Percentiles rank a stretch among this genome's conserved stretches.
phyloP scores from a whole-genome alignment of 2,888 invertebrate species.

The Amaurobius ferox region DNA sequence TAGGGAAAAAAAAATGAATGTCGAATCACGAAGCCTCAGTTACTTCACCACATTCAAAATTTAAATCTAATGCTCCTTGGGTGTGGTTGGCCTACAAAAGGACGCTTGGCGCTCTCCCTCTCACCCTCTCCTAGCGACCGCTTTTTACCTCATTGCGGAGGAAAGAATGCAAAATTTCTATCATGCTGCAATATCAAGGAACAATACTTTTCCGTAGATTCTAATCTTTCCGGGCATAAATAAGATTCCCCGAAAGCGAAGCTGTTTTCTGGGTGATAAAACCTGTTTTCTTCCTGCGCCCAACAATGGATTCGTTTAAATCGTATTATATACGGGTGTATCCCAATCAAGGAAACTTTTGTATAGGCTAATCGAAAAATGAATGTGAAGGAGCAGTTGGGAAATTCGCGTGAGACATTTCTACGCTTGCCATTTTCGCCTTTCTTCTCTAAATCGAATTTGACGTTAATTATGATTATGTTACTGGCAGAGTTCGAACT shows the following conservation, averaged over 20 bases:
- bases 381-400: too few relatives aligned
- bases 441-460: too few relatives aligned
- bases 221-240: constrained; percentile 22
- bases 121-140: background rate
- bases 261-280: background rate
- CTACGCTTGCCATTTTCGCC: too few relatives aligned
- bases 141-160: constrained; percentile 25
- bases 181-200: constrained; percentile 23
- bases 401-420: too few relatives aligned
- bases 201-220: background rate
- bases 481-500: too few relatives aligned
- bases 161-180: constrained; percentile 53
- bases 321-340: background rate
- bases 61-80: constrained; percentile 68
- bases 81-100: constrained; percentile 67
- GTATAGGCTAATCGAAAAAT: background rate
- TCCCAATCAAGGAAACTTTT: background rate
- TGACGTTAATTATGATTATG: too few relatives aligned
- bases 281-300: background rate
- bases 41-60: constrained; percentile 60
- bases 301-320: background rate
- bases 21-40: constrained; percentile 49
- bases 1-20: constrained; percentile 26
- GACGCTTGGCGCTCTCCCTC: background rate
- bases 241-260: background rate